Evolutionary conservation across 2,113 vertebrate species (phyloP), one percentile per base, ranked within the genome.

Genomic region (Marcusenius ussheri): DNA sequence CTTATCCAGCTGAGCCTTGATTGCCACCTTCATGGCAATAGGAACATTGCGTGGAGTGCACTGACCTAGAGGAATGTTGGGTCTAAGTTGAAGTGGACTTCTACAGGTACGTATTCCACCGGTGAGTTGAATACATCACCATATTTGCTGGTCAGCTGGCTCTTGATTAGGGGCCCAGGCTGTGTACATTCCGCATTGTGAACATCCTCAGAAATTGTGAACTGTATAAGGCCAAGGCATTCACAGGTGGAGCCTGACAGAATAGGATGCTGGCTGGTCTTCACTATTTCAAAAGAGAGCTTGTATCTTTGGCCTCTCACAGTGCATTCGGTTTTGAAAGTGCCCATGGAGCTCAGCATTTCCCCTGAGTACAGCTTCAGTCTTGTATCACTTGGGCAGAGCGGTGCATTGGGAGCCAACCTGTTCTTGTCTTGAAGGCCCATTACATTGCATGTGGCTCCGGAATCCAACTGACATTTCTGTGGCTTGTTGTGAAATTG

Each of bases 171-270:
- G 49, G 85, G 31, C 0, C 35, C 27, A 45, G 2, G 19, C 9
- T 10, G 21, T n/a, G n/a, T n/a, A n/a, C n/a, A n/a, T n/a, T n/a
- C 84, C 17, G 90, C 45, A 31, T 24, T 89, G 66, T 77, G 51
- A 6, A 91, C 62, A 19, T 89, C 83, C 5, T n/a, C 89, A 7
- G 90, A 89, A 15, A 88, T 90, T 3, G 85, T 91, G 70, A 92
- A 90, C 10, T 90, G 42, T 24, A 91, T 90, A 15, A 90, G 56
- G 3, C 91, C 89, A 13, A 92, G 47, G 1, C 53, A n/a, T 39
- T 91, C 83, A 77, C 56, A 90, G 8, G 89, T 91, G 49, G 89
- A 89, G 7, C 91, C 91, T n/a, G 58, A 27, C 2, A 19, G 90
- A 46, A 46, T 6, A 46, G 45, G 45, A 46, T 46, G 45, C 45